Base-by-base conservation (phyloP, 2,113 vertebrate genomes). In the Maccullochella peelii region DNA sequence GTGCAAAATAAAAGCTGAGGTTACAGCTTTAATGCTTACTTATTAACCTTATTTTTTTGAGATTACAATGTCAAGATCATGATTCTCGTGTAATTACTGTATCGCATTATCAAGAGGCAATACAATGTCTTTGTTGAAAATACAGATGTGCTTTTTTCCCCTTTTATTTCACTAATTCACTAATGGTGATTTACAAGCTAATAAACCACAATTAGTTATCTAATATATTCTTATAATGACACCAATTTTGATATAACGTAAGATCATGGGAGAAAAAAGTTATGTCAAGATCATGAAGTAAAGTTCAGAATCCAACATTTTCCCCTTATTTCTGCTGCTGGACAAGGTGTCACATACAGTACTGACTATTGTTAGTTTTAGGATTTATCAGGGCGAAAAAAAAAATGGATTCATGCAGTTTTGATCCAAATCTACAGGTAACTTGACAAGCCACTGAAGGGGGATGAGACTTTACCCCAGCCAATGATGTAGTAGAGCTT, bases 401-500 rank as follows among this genome's bases (percentile, higher is more conserved):
- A 33, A 33, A 3, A 33, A 4, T 33, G 2, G 33, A 33, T 33
- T 33, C 33, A 33, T 33, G 33, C 33, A 33, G 33, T 33, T 1
- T 18, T 4, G 0, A 49, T 52, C 4, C 5, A 27, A 14, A 40
- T 18, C n/a, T 62, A 33, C 15, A 21, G 4, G n/a, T 14, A 47
- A 57, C 9, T 38, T 33, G 25, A 65, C 21, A 61, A 25, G 0
- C 30, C 5, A 66, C 8, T 71, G 20, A 50, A 18, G 14, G 15
- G 38, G 52, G 50, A 59, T 49, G 6, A 75, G 40, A 16, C 2
- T n/a, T 91, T 94, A 98, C 97, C 97, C 97, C 97, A 99, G 92
- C 97, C 97, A 1, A 95, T 95, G 70, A 93, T 15, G 0, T 97
- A 98, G 92, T 97, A 98, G 54, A 97, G 95, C 63, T 93, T 95